Evolutionary conservation across 2,888 invertebrate species (phyloP).

Genomic region (Xestoiulus laeticollis): DNA sequence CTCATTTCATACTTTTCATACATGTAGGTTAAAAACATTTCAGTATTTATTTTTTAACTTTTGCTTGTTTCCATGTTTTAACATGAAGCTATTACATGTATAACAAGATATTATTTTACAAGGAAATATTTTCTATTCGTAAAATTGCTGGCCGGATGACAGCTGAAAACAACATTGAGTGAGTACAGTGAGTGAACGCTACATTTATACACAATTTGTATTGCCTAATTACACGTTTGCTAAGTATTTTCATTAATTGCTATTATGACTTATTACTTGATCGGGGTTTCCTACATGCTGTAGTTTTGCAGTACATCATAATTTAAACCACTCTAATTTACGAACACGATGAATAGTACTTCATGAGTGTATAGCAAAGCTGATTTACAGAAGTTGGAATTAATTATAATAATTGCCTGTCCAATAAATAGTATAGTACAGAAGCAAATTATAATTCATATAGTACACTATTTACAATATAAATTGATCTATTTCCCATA

Average conservation of each 20-base stretch:
- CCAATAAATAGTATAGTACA: too few species aligned
- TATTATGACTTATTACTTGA: slow-evolving; percentile 40
- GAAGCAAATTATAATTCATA: too few species aligned
- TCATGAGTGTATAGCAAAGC: not conserved
- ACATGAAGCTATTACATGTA: not conserved
- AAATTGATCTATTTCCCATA: not conserved
- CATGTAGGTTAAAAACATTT: too few species aligned
- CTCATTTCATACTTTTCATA: too few species aligned
- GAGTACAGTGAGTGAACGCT: slow-evolving; percentile 17
- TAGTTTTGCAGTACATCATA: not conserved
- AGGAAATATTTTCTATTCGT: not conserved
- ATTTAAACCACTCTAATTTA: not conserved
- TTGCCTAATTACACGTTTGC: slow-evolving; percentile 52
- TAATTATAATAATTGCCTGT: not conserved
- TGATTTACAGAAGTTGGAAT: not conserved
- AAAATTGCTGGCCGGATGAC: not conserved
- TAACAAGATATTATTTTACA: not conserved
- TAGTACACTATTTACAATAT: not conserved
- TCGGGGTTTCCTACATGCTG: slow-evolving; percentile 27
- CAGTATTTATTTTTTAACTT: too few species aligned
- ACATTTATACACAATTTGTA: slow-evolving; percentile 51
- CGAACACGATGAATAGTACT: not conserved
- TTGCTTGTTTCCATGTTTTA: too few species aligned
- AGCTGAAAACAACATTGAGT: not conserved
- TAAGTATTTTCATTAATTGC: slow-evolving; percentile 9